Conservation (phyloP, 2,888 invertebrate species). For the Spicauda simplicius region DNA sequence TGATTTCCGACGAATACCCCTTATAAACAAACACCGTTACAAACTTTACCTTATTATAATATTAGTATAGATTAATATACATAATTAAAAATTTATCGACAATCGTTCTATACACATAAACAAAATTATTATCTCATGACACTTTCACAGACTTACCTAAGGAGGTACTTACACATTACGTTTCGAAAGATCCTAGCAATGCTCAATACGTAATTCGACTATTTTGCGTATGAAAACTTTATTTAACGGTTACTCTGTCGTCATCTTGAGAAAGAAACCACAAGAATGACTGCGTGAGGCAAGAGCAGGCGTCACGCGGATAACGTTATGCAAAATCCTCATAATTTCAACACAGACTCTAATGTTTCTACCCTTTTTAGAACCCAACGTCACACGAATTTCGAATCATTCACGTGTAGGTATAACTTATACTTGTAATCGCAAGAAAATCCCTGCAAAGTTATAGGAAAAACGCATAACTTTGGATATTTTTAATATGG, state of each 20-base stretch:
- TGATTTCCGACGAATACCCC: no score
- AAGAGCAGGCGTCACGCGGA: not conserved
- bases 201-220: not conserved
- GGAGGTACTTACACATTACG: no score
- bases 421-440: not conserved
- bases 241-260: not conserved
- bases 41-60: no score
- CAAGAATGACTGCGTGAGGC: conserved; percentile 1
- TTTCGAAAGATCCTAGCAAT: not conserved
- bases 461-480: not conserved
- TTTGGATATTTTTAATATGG: not conserved
- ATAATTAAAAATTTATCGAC: no score
- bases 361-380: conserved; percentile 7
- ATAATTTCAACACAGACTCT: conserved; percentile 4
- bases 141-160: no score
- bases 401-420: not conserved
- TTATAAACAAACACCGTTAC: no score
- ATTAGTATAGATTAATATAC: no score
- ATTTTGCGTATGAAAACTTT: not conserved
- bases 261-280: not conserved
- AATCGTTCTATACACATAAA: no score
- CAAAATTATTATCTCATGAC: no score
- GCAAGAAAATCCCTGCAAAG: not conserved
- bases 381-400: not conserved
- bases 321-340: conserved; percentile 10